phyloP scores from a whole-genome alignment of 1,140 invertebrate genomes.

The Hypothenemus hampei region DNA sequence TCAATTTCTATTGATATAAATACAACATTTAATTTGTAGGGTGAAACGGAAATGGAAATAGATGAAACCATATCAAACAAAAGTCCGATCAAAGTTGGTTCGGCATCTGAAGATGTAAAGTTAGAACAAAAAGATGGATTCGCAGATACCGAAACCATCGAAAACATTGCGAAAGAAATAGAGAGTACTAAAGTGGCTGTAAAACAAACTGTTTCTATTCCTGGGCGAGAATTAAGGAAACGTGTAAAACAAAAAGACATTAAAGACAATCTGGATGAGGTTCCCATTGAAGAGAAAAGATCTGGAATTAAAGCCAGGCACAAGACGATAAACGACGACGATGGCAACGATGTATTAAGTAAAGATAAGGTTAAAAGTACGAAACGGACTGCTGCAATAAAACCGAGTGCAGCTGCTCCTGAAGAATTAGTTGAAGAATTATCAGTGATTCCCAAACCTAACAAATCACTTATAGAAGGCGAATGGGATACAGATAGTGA shows the following conservation, averaged over 20 bases:
- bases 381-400: not conserved
- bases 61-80: not conserved
- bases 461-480: constrained; percentile 28
- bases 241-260: constrained; percentile 5
- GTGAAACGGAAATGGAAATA: constrained; percentile 6
- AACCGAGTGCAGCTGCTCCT: not conserved
- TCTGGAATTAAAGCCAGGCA: constrained; percentile 31
- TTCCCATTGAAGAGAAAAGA: not conserved
- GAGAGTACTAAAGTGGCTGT: constrained; percentile 15
- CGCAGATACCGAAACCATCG: constrained; percentile 14
- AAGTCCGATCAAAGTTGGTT: not conserved
- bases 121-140: not conserved
- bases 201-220: not conserved
- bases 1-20: no score
- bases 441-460: constrained; percentile 4
- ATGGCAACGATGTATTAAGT: constrained; percentile 31
- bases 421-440: not conserved
- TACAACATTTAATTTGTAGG: not conserved
- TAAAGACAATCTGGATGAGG: not conserved
- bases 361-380: not conserved
- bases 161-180: constrained; percentile 22
- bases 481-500: constrained; percentile 38
- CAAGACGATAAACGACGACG: constrained; percentile 35
- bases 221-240: constrained; percentile 8
- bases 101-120: constrained; percentile 5